Percentiles rank a stretch among this genome's conserved stretches.
phyloP scores from a whole-genome alignment of 2,797 vertebrate species.

The Acipenser transmontanus region DNA sequence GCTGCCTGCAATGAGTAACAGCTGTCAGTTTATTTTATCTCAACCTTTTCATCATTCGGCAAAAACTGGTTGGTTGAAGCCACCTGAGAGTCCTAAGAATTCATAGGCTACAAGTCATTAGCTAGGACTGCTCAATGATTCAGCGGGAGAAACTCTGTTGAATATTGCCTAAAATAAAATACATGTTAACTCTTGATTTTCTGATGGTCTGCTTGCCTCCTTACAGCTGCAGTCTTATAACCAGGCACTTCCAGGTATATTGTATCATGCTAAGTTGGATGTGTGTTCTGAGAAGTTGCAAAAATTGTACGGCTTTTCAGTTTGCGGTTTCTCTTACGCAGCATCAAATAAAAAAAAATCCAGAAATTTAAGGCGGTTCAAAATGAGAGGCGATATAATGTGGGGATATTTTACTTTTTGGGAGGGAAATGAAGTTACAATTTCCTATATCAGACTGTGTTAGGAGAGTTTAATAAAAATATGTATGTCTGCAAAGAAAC shows the following conservation, averaged over 20 bases:
- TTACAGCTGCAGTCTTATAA: conserved; percentile 41
- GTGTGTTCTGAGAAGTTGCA: no score
- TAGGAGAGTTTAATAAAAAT: no score
- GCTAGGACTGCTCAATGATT: conserved; percentile 57
- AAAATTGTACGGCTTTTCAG: no score
- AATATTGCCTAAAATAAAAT: conserved; percentile 65
- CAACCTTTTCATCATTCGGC: conserved; percentile 93
- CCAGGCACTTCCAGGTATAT: not conserved
- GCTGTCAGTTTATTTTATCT: conserved; percentile 99
- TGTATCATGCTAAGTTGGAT: no score
- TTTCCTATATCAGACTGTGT: no score
- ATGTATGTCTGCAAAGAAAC: no score
- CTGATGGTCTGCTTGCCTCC: conserved; percentile 40
- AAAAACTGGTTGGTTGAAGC: conserved; percentile 84
- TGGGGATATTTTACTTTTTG: no score
- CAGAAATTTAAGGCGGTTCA: no score
- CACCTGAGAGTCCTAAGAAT: conserved; percentile 94
- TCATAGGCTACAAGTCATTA: conserved; percentile 96
- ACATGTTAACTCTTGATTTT: conserved; percentile 53
- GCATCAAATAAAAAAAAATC: no score
- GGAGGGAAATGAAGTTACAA: no score
- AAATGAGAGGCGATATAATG: no score
- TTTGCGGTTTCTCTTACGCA: no score
- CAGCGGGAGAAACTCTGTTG: conserved; percentile 64
- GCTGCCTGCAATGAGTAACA: conserved; percentile 89